Percentiles rank a stretch among this genome's conserved stretches.
Evolutionary conservation across 2,113 vertebrate genomes (phyloP).

Genomic region (Leucopsar rothschildi): DNA sequence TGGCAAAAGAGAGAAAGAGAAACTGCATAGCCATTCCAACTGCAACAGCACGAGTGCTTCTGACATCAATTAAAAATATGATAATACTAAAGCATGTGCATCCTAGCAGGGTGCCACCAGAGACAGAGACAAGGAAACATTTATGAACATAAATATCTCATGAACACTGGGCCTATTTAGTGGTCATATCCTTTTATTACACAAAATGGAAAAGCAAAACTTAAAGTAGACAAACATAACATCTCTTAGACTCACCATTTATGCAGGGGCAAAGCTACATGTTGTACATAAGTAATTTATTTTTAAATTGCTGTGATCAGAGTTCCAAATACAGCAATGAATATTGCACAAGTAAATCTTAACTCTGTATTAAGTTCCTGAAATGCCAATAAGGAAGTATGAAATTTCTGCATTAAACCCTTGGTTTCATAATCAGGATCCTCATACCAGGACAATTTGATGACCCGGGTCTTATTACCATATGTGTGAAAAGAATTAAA

Average conservation of each 20-base stretch:
- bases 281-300: background rate
- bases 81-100: background rate
- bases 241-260: background rate
- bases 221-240: background rate
- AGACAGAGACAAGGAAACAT: background rate
- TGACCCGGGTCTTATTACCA: background rate
- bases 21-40: background rate
- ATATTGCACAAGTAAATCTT: background rate
- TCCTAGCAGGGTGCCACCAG: background rate
- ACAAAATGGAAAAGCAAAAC: background rate
- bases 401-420: background rate
- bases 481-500: background rate
- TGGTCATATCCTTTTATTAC: accelerated
- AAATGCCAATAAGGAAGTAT: background rate
- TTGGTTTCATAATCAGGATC: background rate
- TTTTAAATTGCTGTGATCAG: background rate
- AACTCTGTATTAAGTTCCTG: background rate
- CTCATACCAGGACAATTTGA: background rate
- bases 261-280: background rate
- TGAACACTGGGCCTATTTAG: background rate
- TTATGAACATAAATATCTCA: background rate
- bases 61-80: background rate
- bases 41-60: background rate
- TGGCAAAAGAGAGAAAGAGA: background rate
- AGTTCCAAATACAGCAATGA: background rate